Evolutionary conservation across 2,888 invertebrate species (phyloP), one percentile per base, ranked within the genome.

Genomic region (Dioctria rufipes): DNA sequence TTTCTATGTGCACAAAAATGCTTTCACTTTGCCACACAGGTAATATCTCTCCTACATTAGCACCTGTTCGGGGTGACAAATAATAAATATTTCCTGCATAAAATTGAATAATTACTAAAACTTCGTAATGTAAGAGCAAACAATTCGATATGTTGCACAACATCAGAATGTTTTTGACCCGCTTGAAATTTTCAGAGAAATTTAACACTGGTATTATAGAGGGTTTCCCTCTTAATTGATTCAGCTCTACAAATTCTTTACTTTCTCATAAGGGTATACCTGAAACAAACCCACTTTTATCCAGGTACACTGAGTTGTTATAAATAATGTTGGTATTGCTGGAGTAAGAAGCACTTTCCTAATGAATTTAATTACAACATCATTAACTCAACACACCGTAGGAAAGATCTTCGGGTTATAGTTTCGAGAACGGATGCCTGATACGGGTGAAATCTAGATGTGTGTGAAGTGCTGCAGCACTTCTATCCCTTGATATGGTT

Each of bases 301-400:
- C 49, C 63, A 63, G 46, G 63, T 77, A 63, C 77, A n/a, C n/a
- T 40, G 63, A 63, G 49, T 63, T 37, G 63, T 25, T 63, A 77
- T 77, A 77, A 77, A 77, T 77, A 60, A 77, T 77, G 77, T 63
- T 63, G 77, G 37, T 49, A 49, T 61, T 46, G 58, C 61, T 46
- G 58, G 11, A 79, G 60, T 67, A 79, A 79, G 79, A 79, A 67
- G 69, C 67, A 79, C 67, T 69, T 80, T 81, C 43, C 80, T 81
- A 81, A 81, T 81, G 81, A 81, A 80, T 81, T 81, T 81, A 81
- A 81, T 81, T 81, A 81, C 78, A 78, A n/a, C n/a, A n/a, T 81
- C 81, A 80, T 81, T 81, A 81, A 80, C 81, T 80, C 65, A 80
- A 80, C 71, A 80, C 77, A 81, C 81, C 79, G 79, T 79, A 81